A percentile compares a stretch with the other conserved stretches of the same genome.
Evolutionary conservation across 2,113 vertebrate species (phyloP).

Genomic region (Syrrhaptes paradoxus): DNA sequence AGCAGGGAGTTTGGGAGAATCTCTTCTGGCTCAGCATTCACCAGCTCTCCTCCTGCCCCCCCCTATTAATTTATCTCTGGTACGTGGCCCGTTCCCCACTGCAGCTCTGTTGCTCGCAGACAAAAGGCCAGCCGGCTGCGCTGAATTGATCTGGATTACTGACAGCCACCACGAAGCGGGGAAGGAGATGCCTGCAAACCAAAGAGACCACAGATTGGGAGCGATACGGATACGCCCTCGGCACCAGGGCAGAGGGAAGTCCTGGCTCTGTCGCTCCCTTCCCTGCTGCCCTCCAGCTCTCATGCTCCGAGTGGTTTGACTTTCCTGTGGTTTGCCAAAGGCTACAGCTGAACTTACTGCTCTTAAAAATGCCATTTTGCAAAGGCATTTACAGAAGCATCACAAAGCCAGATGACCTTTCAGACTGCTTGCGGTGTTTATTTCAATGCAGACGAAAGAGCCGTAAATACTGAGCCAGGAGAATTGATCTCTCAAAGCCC

Average conservation of each 20-base stretch:
- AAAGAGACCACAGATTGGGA: not conserved
- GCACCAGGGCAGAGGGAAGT: not conserved
- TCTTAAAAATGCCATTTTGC: constrained; percentile 47
- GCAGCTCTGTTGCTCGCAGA: not conserved
- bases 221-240: not conserved
- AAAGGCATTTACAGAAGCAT: constrained; percentile 33
- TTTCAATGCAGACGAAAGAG: constrained; percentile 24
- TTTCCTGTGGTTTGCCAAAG: constrained; percentile 29
- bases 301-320: not conserved
- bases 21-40: not conserved
- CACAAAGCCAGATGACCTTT: constrained; percentile 42
- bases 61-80: not conserved
- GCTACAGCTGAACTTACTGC: constrained; percentile 36
- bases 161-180: rapidly evolving
- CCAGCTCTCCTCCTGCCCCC: not conserved
- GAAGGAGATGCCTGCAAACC: not conserved
- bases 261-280: not conserved
- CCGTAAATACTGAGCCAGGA: constrained; percentile 5
- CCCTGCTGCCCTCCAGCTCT: not conserved
- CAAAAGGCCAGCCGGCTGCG: not conserved
- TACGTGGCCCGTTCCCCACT: not conserved
- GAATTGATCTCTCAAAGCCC: constrained; percentile 23
- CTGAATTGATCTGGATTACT: not conserved
- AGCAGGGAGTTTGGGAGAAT: not conserved
- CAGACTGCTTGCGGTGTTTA: constrained; percentile 24